Evolutionary conservation across 1,140 invertebrate genomes (phyloP).

Genomic region (Drosophila santomea): DNA sequence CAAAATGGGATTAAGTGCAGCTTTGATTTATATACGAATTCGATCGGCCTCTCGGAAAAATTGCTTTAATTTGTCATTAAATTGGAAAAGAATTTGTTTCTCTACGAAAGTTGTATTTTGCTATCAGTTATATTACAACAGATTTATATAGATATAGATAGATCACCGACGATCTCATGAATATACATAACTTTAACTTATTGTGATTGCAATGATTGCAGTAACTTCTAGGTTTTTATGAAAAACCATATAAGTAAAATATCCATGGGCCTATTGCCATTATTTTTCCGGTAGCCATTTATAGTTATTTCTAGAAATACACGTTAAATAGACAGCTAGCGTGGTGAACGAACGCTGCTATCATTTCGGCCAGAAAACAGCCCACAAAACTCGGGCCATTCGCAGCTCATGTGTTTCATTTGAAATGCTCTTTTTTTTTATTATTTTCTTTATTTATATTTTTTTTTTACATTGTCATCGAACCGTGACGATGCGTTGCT

Average conservation of each 20-base stretch:
- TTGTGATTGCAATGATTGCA: too few relatives aligned
- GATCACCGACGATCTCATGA: neutral
- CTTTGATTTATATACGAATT: slow-evolving; percentile 14
- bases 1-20: slow-evolving; percentile 16
- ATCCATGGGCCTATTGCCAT: neutral
- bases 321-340: slow-evolving; percentile 16
- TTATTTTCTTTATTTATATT: slow-evolving; percentile 44
- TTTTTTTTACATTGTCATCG: slow-evolving; percentile 73
- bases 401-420: slow-evolving; percentile 56
- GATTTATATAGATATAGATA: too few relatives aligned
- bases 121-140: too few relatives aligned
- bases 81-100: neutral
- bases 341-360: slow-evolving; percentile 32
- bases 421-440: slow-evolving; percentile 45
- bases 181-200: too few relatives aligned
- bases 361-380: slow-evolving; percentile 50
- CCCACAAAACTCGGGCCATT: slow-evolving; percentile 33
- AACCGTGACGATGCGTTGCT: slow-evolving; percentile 69
- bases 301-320: slow-evolving; percentile 7
- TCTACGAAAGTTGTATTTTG: neutral
- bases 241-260: neutral
- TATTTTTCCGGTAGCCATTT: neutral
- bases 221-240: too few relatives aligned
- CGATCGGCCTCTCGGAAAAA: slow-evolving; percentile 2
- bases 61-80: slow-evolving; percentile 14